These are phyloP conservation scores for Phasianus colchicus DNA, from an alignment of 2,113 vertebrate genomes.

Conservation along the genomic window DNA sequence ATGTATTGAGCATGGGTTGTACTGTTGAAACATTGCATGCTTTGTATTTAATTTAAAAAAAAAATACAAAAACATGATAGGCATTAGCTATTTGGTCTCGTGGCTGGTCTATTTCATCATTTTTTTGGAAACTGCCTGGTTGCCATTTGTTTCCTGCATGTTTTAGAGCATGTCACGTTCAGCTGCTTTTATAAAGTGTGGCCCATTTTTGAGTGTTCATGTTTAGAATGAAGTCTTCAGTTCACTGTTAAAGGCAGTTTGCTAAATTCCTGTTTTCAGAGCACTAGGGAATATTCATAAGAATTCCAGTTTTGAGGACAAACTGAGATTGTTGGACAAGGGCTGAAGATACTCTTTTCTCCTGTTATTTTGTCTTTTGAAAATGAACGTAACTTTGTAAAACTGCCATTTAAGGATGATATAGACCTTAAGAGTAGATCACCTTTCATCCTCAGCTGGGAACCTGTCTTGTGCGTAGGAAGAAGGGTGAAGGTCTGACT, in stretches of 20 bases:
- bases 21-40: neutral
- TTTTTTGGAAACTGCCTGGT: neutral
- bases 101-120: rapidly evolving
- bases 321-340: too few species aligned
- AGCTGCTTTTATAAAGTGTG: neutral
- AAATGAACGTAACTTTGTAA: too few species aligned
- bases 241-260: neutral
- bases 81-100: neutral
- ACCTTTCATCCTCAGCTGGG: neutral
- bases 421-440: too few species aligned
- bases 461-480: neutral
- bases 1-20: neutral
- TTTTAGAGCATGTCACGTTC: neutral
- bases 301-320: too few species aligned
- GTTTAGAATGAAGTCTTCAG: neutral
- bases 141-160: neutral
- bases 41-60: neutral
- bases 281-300: too few species aligned
- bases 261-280: too few species aligned
- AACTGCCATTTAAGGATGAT: too few species aligned
- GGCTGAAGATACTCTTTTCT: too few species aligned
- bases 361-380: too few species aligned
- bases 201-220: rapidly evolving
- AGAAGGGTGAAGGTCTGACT: neutral
- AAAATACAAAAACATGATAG: neutral